Base-by-base conservation (phyloP, 2,888 invertebrate species). In the Chrysolina americana region DNA sequence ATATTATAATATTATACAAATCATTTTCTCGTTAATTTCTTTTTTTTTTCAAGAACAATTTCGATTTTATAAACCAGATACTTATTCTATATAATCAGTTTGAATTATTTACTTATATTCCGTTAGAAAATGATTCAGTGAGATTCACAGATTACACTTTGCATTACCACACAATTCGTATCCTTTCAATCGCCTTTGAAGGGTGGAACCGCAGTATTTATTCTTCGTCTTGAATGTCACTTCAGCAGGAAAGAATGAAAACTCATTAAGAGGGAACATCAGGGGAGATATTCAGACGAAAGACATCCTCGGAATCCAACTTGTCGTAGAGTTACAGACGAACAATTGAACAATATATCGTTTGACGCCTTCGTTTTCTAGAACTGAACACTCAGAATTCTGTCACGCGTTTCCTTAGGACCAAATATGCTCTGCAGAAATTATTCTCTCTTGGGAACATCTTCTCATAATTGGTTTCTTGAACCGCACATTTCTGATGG, bases 321-420 rank as follows among this genome's bases (percentile, higher is more conserved):
- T 23, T 36, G 36, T 59, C n/a, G n/a, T n/a, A 59, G 59, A 23
- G 36, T 17, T 28, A 11, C 13, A 59, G 59, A 59, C 59, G n/a
- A 36, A 59, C 59, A 59, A 59, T 59, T 59, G 28, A 59, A 59
- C 59, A 59, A 59, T 59, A 59, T 59, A 59, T 28, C 59, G 59
- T 59, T 59, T 28, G 59, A 15, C 59, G 59, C 59, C 59, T 59
- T 19, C 36, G 36, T 59, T 19, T 36, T 6, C 59, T 36, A 59
- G 15, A 59, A 59, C 36, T 36, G 59, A 59, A 28, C 59, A n/a
- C 28, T 59, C n/a, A n/a, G 36, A 59, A 59, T 59, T n/a, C 23
- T 36, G 36, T 59, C n/a, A 36, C 28, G 59, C 36, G 28, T 13
- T 28, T 11, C 13, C 8, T 28, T 15, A 11, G 59, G 28, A 13